These are phyloP conservation scores for Pao palembangensis DNA, from an alignment of 2,113 vertebrate species.

Conservation along the genomic window DNA sequence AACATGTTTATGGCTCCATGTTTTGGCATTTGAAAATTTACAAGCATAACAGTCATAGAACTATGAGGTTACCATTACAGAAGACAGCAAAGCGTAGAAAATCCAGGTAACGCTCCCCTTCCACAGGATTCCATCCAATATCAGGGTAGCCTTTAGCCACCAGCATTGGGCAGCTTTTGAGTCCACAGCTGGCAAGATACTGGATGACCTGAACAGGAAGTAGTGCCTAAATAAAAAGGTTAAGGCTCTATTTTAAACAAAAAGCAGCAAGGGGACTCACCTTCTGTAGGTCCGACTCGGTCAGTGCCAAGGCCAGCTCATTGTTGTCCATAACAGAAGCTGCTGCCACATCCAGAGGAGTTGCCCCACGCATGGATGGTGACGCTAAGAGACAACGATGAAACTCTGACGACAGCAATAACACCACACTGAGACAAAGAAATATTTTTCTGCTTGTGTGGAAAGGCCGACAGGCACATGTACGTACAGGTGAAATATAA, in stretches of 20 bases:
- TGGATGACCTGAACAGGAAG: slow-evolving; percentile 81
- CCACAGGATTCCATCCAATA: slow-evolving; percentile 95
- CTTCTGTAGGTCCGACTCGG: slow-evolving; percentile 88
- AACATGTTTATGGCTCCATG: no score
- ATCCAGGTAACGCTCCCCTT: slow-evolving; percentile 92
- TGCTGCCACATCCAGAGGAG: slow-evolving; percentile 92
- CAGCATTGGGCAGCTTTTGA: slow-evolving; percentile 87
- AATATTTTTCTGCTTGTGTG: background rate
- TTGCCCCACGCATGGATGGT: slow-evolving; percentile 93
- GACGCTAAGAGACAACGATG: slow-evolving; percentile 75
- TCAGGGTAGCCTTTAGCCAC: slow-evolving; percentile 89
- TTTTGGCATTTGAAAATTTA: background rate
- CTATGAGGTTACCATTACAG: slow-evolving; percentile 83
- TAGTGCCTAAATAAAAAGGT: background rate
- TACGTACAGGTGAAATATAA: background rate
- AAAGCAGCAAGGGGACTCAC: slow-evolving; percentile 35
- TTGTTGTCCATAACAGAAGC: slow-evolving; percentile 98
- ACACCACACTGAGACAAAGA: no score
- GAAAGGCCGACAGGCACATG: background rate
- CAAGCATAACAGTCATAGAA: background rate
- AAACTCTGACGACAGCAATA: no score
- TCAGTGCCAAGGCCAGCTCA: slow-evolving; percentile 87
- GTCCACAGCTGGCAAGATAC: slow-evolving; percentile 88
- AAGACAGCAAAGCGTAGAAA: slow-evolving; percentile 95
- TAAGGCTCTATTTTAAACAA: background rate